Conservation (phyloP, 2,888 invertebrate species). For the Koerneria pararmatus region DNA sequence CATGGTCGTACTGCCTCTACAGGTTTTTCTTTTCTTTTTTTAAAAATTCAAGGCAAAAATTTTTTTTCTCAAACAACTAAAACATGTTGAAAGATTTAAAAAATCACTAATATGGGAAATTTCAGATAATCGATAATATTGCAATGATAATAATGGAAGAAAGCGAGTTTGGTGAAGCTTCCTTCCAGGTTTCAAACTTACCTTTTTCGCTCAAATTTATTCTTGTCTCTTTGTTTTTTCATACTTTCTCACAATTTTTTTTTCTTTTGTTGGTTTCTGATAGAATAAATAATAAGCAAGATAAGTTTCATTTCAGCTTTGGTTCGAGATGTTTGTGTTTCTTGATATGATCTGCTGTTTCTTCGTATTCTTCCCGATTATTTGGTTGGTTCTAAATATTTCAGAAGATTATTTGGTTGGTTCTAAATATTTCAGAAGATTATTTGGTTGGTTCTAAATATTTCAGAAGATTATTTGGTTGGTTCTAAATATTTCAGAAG, state of each 20-base stretch:
- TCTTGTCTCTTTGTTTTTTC: conserved; percentile 4
- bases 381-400: too few species aligned
- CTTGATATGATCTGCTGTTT: conserved; percentile 93
- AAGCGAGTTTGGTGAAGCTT: conserved; percentile 84
- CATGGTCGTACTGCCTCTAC: conserved; percentile 92
- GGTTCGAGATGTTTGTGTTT: conserved; percentile 67
- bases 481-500: too few species aligned
- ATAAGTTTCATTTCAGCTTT: neutral
- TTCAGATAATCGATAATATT: conserved; percentile 86
- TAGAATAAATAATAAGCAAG: neutral
- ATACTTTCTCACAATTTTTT: neutral
- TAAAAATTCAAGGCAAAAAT: neutral
- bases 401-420: too few species aligned
- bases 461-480: too few species aligned
- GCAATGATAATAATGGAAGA: conserved; percentile 95
- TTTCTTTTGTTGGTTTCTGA: neutral
- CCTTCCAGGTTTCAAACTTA: conserved; percentile 78
- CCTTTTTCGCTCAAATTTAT: neutral
- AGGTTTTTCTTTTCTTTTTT: conserved; percentile 67
- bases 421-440: too few species aligned
- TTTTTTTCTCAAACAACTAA: neutral
- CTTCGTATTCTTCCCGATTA: conserved; percentile 90
- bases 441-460: too few species aligned
- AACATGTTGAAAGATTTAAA: neutral
- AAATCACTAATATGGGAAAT: neutral